phyloP scores from a whole-genome alignment of 2,113 vertebrate species.

The Sula dactylatra region DNA sequence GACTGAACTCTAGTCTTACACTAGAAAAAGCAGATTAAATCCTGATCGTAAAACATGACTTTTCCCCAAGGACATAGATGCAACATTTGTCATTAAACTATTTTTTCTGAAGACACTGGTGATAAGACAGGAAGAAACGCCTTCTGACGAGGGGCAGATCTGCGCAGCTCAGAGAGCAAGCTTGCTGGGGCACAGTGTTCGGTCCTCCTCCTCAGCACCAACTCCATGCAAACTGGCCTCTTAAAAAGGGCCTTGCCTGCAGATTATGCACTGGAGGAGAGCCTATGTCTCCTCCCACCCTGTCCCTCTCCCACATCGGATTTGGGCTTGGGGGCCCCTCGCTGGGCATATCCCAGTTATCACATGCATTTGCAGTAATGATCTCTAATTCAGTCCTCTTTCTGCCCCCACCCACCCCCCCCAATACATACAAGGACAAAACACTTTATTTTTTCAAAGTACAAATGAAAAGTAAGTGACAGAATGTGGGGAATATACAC shows the following conservation, averaged over 20 bases:
- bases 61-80: background rate
- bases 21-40: background rate
- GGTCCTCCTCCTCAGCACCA: background rate
- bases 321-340: background rate
- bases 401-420: no score
- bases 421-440: background rate
- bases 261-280: background rate
- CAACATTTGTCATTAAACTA: background rate
- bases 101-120: background rate
- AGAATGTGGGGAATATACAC: background rate
- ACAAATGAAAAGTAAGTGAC: background rate
- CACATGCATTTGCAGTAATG: background rate
- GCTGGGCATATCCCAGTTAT: background rate
- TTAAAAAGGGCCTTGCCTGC: background rate
- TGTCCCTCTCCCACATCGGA: background rate
- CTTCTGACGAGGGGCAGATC: background rate
- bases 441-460: background rate
- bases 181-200: accelerated
- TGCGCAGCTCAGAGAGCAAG: background rate
- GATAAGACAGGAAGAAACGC: background rate
- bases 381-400: background rate
- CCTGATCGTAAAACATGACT: accelerated
- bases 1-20: background rate
- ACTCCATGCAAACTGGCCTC: background rate
- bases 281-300: background rate